phyloP scores from a whole-genome alignment of 2,888 invertebrate genomes.

The Mesorhabditis belari region DNA sequence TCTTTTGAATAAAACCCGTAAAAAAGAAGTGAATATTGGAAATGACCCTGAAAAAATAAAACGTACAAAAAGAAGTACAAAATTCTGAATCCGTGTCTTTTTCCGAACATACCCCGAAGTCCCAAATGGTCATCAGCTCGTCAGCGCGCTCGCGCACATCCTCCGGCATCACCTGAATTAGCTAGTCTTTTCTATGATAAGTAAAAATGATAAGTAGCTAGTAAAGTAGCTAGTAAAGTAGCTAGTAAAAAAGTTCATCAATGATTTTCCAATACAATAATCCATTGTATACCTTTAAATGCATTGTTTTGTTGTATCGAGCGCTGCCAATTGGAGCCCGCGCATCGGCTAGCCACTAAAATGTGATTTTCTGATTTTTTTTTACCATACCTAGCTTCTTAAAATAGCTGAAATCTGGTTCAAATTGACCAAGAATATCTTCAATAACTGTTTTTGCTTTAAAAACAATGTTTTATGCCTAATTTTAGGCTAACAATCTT shows the following conservation, averaged over 20 bases:
- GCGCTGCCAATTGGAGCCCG: constrained; percentile 24
- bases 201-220: too few species aligned
- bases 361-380: constrained; percentile 1
- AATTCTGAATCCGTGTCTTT: neutral
- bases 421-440: neutral
- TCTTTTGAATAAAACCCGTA: constrained; percentile 85
- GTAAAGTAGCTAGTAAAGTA: too few species aligned
- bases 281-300: constrained; percentile 27
- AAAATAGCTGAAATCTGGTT: neutral
- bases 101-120: constrained; percentile 36
- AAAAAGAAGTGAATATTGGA: constrained; percentile 85
- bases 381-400: neutral
- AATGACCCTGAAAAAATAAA: constrained; percentile 54
- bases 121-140: constrained; percentile 45
- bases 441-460: too few species aligned
- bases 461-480: too few species aligned
- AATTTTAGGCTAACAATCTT: too few species aligned
- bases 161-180: constrained; percentile 34
- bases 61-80: neutral
- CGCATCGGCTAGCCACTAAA: constrained; percentile 49
- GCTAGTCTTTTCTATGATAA: too few species aligned
- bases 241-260: too few species aligned
- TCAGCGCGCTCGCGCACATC: constrained; percentile 34
- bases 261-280: too few species aligned
- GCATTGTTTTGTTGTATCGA: constrained; percentile 39